Conservation (phyloP, 2,113 vertebrate species). For the Halcyon malimbica region DNA sequence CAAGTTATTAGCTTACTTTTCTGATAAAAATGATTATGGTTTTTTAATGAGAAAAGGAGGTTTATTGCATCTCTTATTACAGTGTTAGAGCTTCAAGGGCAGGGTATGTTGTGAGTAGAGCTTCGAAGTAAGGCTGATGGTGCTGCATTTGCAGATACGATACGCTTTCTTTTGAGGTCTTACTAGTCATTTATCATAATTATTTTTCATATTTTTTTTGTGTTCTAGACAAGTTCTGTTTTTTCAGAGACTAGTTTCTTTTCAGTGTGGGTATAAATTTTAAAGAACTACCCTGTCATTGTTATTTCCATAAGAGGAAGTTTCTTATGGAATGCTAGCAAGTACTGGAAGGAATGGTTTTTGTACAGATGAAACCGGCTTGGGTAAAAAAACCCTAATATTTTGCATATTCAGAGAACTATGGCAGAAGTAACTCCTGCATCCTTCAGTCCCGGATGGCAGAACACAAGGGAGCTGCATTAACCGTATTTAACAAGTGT, state of each 20-base stretch:
- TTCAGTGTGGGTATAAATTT: not conserved
- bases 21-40: not conserved
- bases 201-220: not conserved
- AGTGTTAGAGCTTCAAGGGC: not conserved
- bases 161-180: not conserved
- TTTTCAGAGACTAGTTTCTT: not conserved
- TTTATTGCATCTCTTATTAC: not conserved
- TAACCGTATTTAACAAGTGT: not conserved
- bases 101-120: not conserved
- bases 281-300: not conserved
- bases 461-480: not conserved
- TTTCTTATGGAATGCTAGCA: not conserved
- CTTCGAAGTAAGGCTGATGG: not conserved
- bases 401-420: not conserved
- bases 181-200: not conserved
- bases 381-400: not conserved
- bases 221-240: not conserved
- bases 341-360: constrained; percentile 2
- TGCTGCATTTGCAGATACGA: not conserved
- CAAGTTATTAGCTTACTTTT: not conserved
- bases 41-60: not conserved
- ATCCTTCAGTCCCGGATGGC: not conserved
- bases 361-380: not conserved
- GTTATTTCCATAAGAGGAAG: not conserved
- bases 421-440: not conserved